Evolutionary conservation across 92 coral and sea anemone species (phyloP).

Genomic region (Siderastrea siderea): DNA sequence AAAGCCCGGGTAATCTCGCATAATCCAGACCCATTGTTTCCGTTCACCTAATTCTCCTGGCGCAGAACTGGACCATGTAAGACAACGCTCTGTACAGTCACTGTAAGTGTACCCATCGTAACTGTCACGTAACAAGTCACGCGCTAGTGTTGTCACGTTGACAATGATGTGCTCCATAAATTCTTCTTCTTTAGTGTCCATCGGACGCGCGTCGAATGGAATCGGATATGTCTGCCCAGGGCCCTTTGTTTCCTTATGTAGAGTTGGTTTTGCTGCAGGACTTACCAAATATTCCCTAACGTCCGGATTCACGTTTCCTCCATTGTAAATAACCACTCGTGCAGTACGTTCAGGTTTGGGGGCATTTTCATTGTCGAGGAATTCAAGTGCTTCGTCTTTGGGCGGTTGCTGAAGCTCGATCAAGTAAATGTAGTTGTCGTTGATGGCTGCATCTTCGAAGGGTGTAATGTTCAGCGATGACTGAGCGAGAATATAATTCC

Average conservation of each 20-base stretch:
- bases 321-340: slow-evolving; percentile 66
- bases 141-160: slow-evolving; percentile 40
- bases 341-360: slow-evolving; percentile 74
- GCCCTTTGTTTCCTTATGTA: slow-evolving; percentile 22
- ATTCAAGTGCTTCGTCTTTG: slow-evolving; percentile 69
- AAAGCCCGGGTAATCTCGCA: slow-evolving; percentile 53
- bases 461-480: slow-evolving; percentile 70
- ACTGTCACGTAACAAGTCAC: slow-evolving; percentile 59
- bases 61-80: slow-evolving; percentile 27
- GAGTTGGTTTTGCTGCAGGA: slow-evolving; percentile 65
- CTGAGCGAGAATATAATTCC: slow-evolving; percentile 70
- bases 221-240: slow-evolving; percentile 68
- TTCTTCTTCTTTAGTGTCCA: slow-evolving; percentile 6
- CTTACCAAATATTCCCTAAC: slow-evolving; percentile 75
- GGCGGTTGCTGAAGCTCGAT: slow-evolving; percentile 77
- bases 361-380: slow-evolving; percentile 54
- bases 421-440: slow-evolving; percentile 72
- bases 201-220: slow-evolving; percentile 66
- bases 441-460: slow-evolving; percentile 48
- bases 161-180: slow-evolving; percentile 9
- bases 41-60: slow-evolving; percentile 65
- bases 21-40: slow-evolving; percentile 61
- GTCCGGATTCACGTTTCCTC: slow-evolving; percentile 57
- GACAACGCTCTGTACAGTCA: slow-evolving; percentile 69
- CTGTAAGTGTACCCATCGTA: slow-evolving; percentile 72